Evolutionary conservation across 2,888 invertebrate species (phyloP).

Genomic region (Cylindroiulus punctatus): DNA sequence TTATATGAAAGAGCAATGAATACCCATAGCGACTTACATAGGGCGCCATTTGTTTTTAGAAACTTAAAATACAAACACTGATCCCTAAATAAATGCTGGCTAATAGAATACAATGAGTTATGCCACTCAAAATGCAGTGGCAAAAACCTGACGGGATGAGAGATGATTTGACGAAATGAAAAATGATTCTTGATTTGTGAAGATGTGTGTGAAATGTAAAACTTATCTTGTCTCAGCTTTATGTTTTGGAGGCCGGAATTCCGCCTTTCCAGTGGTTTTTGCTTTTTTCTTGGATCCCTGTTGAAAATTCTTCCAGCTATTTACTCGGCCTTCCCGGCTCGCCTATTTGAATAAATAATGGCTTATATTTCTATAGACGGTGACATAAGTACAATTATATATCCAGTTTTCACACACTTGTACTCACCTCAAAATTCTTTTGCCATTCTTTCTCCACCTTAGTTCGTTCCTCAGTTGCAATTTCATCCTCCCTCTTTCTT

Average conservation of each 20-base stretch:
- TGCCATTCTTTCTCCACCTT: slow-evolving; percentile 96
- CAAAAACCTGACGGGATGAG: not conserved
- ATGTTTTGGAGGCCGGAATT: slow-evolving; percentile 90
- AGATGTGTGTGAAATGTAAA: not conserved
- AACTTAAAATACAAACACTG: not conserved
- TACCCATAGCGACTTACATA: not conserved
- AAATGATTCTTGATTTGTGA: slow-evolving; percentile 12
- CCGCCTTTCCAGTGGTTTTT: slow-evolving; percentile 74
- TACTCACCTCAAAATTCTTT: slow-evolving; percentile 91
- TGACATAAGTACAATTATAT: not conserved
- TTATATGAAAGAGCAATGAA: slow-evolving; percentile 14
- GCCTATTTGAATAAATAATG: slow-evolving; percentile 71
- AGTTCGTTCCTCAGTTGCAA: slow-evolving; percentile 89
- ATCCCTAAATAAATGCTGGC: slow-evolving; percentile 1
- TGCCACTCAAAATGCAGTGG: not conserved
- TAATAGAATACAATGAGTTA: not conserved
- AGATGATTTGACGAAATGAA: slow-evolving; percentile 13
- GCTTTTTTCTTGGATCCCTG: slow-evolving; percentile 77
- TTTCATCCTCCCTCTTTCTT: slow-evolving; percentile 91
- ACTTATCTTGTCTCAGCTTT: slow-evolving; percentile 88
- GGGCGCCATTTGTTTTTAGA: not conserved
- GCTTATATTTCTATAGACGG: not conserved
- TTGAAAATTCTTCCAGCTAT: slow-evolving; percentile 92
- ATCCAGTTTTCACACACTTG: not conserved
- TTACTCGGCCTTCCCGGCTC: slow-evolving; percentile 88